phyloP scores from a whole-genome alignment of 2,888 invertebrate genomes.

The Escarpia spicata region DNA sequence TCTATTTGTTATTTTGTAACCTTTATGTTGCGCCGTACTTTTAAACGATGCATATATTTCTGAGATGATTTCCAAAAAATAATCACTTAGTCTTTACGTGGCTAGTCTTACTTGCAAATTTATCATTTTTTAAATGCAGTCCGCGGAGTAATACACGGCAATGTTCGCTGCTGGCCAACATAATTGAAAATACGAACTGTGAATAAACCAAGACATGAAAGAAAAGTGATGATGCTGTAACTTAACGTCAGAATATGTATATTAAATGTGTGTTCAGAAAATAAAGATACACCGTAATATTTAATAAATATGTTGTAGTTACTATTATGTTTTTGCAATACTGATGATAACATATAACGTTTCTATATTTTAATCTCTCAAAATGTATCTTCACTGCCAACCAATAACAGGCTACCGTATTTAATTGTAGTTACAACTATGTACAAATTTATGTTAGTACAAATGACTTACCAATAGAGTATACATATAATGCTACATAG shows the following conservation, averaged over 20 bases:
- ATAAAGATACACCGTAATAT: background rate
- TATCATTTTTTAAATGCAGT: background rate
- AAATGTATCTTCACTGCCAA: background rate
- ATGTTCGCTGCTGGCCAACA: conserved; percentile 2
- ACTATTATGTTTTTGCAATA: background rate
- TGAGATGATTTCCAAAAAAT: background rate
- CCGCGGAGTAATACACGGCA: conserved; percentile 5
- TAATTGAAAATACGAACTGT: conserved; percentile 9
- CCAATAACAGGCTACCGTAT: conserved; percentile 5
- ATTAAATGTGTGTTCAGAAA: background rate
- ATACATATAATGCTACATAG: background rate
- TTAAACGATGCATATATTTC: background rate
- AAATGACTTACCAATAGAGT: background rate
- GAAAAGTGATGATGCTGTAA: background rate
- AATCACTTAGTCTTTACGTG: background rate
- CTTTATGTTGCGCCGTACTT: background rate
- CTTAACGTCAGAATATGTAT: background rate
- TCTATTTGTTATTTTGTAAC: background rate
- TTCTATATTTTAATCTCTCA: background rate
- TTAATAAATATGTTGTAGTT: background rate
- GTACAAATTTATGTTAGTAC: background rate
- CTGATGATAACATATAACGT: background rate
- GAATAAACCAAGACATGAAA: background rate
- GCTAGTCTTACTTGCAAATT: background rate
- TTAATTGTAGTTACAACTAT: background rate